Evolutionary conservation across 2,797 vertebrate species (phyloP).

Genomic region (Rallus crepitans): DNA sequence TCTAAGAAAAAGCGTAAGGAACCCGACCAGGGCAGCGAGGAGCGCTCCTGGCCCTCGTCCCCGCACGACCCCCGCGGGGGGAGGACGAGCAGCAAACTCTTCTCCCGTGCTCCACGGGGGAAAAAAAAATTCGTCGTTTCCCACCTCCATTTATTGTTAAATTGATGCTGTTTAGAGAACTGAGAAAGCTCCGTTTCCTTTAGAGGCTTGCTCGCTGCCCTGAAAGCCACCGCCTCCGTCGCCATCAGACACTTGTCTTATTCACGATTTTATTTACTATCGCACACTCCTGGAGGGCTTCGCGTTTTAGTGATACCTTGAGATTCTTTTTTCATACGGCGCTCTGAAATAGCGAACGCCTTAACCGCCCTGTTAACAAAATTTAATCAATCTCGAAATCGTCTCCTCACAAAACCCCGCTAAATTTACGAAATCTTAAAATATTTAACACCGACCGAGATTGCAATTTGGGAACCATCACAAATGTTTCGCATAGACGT

Average conservation of each 20-base stretch:
- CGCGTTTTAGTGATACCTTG: not conserved
- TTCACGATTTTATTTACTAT: not conserved
- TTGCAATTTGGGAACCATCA: not conserved
- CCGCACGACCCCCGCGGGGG: fast-evolving
- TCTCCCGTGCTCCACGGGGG: fast-evolving
- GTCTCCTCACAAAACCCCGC: not conserved
- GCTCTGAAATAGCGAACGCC: fast-evolving
- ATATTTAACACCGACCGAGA: fast-evolving
- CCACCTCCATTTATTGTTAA: not conserved
- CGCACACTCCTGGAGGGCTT: not conserved
- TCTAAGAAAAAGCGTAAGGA: not conserved
- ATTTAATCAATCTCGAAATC: not conserved
- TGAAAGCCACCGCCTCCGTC: not conserved
- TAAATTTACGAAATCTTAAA: not conserved
- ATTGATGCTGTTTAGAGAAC: not conserved
- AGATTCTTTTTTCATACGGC: fast-evolving
- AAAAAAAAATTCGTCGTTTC: fast-evolving
- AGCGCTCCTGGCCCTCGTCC: fast-evolving
- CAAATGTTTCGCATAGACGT: too few species aligned
- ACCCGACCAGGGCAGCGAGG: not conserved
- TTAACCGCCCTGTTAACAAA: not conserved
- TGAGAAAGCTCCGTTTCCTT: not conserved
- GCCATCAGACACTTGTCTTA: not conserved
- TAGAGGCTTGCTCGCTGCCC: not conserved
- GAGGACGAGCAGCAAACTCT: fast-evolving